Conservation (phyloP, 2,888 invertebrate species). For the Conchocele bisecta region DNA sequence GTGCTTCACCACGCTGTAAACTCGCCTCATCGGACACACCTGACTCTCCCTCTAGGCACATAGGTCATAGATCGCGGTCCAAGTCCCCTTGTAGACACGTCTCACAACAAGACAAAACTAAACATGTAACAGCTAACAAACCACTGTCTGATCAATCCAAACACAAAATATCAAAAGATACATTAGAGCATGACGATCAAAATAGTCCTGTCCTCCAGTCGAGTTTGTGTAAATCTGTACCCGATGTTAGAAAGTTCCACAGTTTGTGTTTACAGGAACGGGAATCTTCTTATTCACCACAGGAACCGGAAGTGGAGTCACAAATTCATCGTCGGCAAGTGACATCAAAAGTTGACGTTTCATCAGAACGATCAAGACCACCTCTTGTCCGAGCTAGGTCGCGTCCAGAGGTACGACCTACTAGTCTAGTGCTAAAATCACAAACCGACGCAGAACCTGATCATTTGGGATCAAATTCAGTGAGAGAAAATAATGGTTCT, state of each 20-base stretch:
- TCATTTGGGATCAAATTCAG: background rate
- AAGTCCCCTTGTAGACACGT: slow-evolving; percentile 22
- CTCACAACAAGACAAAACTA: background rate
- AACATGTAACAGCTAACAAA: background rate
- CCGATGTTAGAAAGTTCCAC: background rate
- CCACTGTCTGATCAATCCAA: background rate
- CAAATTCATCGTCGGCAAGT: background rate
- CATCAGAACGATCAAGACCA: slow-evolving; percentile 10
- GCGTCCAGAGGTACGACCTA: slow-evolving; percentile 34
- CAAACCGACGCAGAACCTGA: background rate
- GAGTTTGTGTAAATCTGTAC: background rate
- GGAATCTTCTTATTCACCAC: background rate
- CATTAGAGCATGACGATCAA: background rate
- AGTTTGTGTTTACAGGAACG: slow-evolving; percentile 12
- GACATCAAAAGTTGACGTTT: background rate
- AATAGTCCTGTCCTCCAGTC: no score
- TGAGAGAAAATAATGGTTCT: slow-evolving; percentile 22
- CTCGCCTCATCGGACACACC: slow-evolving; percentile 23
- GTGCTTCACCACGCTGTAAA: slow-evolving; percentile 28
- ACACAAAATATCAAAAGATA: background rate
- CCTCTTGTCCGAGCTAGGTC: slow-evolving; percentile 50
- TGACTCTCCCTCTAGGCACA: slow-evolving; percentile 21
- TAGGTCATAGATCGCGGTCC: slow-evolving; percentile 35
- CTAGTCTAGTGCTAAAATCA: background rate
- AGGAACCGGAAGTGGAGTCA: slow-evolving; percentile 1